A percentile compares a stretch with the other conserved stretches of the same genome.
These are phyloP conservation scores for Scytalopus superciliaris DNA, from an alignment of 2,113 vertebrate genomes.

Conservation along the genomic window DNA sequence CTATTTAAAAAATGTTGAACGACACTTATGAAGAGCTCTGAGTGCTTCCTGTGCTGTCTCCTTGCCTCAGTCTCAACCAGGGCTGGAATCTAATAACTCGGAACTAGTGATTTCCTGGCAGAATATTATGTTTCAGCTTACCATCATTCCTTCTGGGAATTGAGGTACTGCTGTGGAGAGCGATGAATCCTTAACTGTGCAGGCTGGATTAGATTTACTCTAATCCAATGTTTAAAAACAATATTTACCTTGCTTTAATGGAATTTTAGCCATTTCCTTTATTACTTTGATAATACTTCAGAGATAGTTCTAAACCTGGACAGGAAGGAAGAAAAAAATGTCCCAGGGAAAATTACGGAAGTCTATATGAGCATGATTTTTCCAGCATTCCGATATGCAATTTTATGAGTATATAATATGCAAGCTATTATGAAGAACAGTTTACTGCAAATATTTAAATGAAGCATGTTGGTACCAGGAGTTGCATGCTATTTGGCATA, in stretches of 20 bases:
- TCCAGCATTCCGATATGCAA: background rate
- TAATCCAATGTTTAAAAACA: constrained; percentile 49
- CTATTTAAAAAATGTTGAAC: constrained; percentile 11
- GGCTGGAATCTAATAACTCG: constrained; percentile 46
- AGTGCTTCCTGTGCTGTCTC: constrained; percentile 35
- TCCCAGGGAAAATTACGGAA: background rate
- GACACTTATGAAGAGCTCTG: background rate
- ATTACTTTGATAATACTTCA: constrained; percentile 26
- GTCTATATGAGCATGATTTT: background rate
- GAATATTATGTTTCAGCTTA: constrained; percentile 54
- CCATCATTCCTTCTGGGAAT: constrained; percentile 54
- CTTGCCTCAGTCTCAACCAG: constrained; percentile 23
- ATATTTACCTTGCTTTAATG: constrained; percentile 61
- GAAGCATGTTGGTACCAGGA: background rate
- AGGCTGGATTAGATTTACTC: constrained; percentile 37
- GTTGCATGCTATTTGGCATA: background rate
- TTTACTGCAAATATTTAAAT: background rate
- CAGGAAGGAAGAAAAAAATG: background rate
- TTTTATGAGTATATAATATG: background rate
- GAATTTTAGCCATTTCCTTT: constrained; percentile 60
- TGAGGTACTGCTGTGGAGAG: constrained; percentile 22
- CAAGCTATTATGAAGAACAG: background rate
- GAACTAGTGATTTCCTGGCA: constrained; percentile 59
- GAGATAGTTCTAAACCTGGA: constrained; percentile 5
- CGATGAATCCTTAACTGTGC: background rate